Base-by-base conservation (phyloP, 92 coral and sea anemone species). In the Zoanthus solanderi region DNA sequence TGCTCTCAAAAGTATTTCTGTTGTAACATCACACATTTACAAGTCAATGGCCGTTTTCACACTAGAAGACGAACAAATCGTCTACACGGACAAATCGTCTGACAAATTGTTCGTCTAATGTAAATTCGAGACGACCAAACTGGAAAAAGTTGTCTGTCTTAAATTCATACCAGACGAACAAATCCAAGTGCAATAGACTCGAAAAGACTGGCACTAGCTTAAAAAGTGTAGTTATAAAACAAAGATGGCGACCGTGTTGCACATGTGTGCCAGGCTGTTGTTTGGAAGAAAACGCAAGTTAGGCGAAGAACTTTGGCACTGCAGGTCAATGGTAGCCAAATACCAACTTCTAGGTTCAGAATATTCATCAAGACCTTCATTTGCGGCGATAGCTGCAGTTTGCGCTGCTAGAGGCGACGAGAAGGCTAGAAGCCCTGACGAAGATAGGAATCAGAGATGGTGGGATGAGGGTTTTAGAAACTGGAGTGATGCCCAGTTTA, bases 401-500 rank as follows among this genome's bases (percentile, higher is more conserved):
- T 0, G 12, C 15, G 74, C 42, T 30, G 44, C 74, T 31, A 69
- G 42, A 69, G 45, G 80, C n/a, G 83, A 79, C n/a, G 72, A 71
- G 83, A 90, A 87, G 86, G 7, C 61, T 45, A 90, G 66, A 87
- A 47, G 86, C 53, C 84, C 88, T 15, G 72, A 72, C 71, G 87
- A 87, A 81, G 42, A 71, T 67, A 87, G 90, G 48, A 76, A 76
- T 77, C 58, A 34, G 28, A 54, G 15, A 30, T 87, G 91, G 93
- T 87, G 93, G 93, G 91, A 91, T 48, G 72, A 87, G 75, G 91
- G 91, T 58, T 86, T 82, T 46, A 48, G 52, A 53, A 67, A 84
- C 79, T 90, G 92, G 92, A 84, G 86, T 29, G 78, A 78, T 72
- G 90, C 86, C 61, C 90, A 72, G 81, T 90, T 79, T 63, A 90